Base-by-base conservation (phyloP, 2,888 invertebrate genomes). In the Lasioglossum calceatum region DNA sequence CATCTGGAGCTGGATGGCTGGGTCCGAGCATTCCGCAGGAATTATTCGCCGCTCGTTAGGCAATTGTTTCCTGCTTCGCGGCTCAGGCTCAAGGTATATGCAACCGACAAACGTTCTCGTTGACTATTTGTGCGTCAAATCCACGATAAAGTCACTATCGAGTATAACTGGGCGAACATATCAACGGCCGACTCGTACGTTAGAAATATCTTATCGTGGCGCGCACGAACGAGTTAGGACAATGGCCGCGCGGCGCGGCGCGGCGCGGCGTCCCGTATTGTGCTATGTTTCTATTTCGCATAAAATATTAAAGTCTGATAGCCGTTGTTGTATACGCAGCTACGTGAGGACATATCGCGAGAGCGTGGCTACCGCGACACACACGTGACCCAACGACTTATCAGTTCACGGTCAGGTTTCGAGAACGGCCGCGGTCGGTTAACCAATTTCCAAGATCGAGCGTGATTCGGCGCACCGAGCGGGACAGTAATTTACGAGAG, bases 401-500 rank as follows among this genome's bases (percentile, higher is more conserved):
- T 84, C 88, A 47, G 54, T 36, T 23, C 70, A 64, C 39, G 71
- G 58, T 23, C 73, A 73, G 47, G 47, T 76, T 88, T 73, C 67
- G 81, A 23, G 42, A 70, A 70, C 70, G 70, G 64, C 73, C 82
- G 84, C 70, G 70, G 64, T 71, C 82, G 84, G 82, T 83, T 86
- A 87, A 88, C 88, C 88, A 88, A 90, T 91, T 88, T 84, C 85
- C 86, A 86, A 86, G 85, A 81, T 78, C 86, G 86, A 81, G 80
- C 79, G 75, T 78, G 82, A 90, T 84, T 86, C 84, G 79, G 74
- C 79, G 74, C 77, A 74, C 82, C 84, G 81, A 82, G 77, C 77
- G 78, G 83, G 84, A 79, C 84, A 81, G 82, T 87, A 91, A 91
- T 91, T 91, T 90, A 90, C 88, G 79, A 54, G 36, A 79, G 39